phyloP scores from a whole-genome alignment of 2,113 vertebrate genomes.

The Mormyrus iriodes region DNA sequence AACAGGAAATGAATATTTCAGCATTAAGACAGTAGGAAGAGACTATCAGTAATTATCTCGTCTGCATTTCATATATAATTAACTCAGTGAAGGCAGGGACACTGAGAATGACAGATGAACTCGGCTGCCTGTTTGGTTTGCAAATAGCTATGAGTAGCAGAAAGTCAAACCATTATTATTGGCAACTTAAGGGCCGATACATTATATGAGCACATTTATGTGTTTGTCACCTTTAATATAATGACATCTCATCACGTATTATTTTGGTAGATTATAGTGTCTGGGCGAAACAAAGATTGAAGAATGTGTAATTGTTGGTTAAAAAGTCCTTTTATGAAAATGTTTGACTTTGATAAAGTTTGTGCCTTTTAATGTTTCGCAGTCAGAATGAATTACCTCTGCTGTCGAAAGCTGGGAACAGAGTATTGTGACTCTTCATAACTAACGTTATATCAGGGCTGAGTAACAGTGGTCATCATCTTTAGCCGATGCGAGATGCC shows the following conservation, averaged over 20 bases:
- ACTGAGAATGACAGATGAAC: conserved; percentile 37
- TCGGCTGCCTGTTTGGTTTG: not conserved
- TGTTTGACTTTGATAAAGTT: conserved; percentile 14
- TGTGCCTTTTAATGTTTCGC: not conserved
- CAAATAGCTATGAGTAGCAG: not conserved
- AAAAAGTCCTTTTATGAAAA: not conserved
- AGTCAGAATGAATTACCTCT: not conserved
- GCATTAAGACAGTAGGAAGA: conserved; percentile 33
- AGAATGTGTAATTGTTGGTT: not conserved
- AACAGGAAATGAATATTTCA: not conserved
- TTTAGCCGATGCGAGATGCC: not conserved
- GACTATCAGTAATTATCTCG: conserved; percentile 47
- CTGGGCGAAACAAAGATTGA: not conserved
- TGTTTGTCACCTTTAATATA: not conserved
- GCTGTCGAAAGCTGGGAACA: not conserved
- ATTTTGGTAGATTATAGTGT: not conserved
- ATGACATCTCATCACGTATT: not conserved
- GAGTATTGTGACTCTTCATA: not conserved
- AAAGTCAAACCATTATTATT: not conserved
- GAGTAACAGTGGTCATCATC: not conserved
- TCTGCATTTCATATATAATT: conserved; percentile 60
- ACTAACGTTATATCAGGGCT: not conserved
- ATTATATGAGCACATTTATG: not conserved
- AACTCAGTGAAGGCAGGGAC: conserved; percentile 53
- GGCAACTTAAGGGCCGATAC: not conserved